A percentile compares a stretch with the other conserved stretches of the same genome.
Conservation (phyloP, 2,888 invertebrate species). For the Molorchus minor region DNA sequence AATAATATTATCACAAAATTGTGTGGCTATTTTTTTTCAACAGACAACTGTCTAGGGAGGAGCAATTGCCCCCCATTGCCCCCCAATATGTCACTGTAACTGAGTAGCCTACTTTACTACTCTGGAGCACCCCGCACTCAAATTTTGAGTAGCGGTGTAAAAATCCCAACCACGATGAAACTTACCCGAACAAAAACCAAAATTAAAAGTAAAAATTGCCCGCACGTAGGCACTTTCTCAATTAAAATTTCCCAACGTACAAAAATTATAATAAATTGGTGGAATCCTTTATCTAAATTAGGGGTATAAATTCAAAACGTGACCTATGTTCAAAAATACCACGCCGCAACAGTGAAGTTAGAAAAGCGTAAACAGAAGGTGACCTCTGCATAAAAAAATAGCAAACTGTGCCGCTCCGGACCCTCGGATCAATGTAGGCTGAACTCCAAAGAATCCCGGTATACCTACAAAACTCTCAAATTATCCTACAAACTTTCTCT, state of each 20-base stretch:
- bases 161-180: no score
- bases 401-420: slow-evolving; percentile 38
- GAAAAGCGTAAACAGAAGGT: slow-evolving; percentile 41
- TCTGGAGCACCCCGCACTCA: no score
- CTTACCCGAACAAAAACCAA: no score
- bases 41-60: no score
- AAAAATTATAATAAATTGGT: slow-evolving; percentile 20
- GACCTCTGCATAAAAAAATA: slow-evolving; percentile 47
- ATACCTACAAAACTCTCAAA: slow-evolving; percentile 2
- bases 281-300: slow-evolving; percentile 26
- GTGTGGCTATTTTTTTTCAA: no score
- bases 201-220: slow-evolving; percentile 11
- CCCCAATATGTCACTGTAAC: no score
- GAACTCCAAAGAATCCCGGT: slow-evolving; percentile 31
- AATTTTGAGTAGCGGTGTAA: no score
- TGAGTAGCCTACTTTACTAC: no score
- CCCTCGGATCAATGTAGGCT: slow-evolving; percentile 36
- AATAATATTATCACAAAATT: no score
- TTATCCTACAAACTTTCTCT: no score
- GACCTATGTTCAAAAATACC: slow-evolving; percentile 34
- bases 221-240: slow-evolving; percentile 3
- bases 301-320: slow-evolving; percentile 25
- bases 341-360: slow-evolving; percentile 26
- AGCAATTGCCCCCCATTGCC: no score
- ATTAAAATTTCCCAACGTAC: slow-evolving; percentile 9